These are phyloP conservation scores for Leistus spinibarbis DNA, from an alignment of 2,888 invertebrate genomes.

Conservation along the genomic window DNA sequence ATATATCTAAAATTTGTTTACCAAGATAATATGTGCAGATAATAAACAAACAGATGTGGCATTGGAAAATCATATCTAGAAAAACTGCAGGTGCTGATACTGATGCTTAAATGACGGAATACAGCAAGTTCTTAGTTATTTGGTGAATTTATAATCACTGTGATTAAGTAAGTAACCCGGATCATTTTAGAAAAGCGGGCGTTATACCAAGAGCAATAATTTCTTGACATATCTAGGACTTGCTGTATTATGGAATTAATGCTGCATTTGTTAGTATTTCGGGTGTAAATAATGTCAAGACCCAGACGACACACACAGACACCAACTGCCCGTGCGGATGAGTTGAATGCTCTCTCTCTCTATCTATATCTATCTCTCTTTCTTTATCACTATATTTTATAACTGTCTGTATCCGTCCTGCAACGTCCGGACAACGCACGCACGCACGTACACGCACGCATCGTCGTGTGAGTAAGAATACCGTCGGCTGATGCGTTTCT, in stretches of 20 bases:
- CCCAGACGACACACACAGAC: not conserved
- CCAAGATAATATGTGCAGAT: not conserved
- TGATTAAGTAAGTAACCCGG: no score
- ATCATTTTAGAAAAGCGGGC: no score
- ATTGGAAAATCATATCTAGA: not conserved
- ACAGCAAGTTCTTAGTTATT: not conserved
- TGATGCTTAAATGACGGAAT: not conserved
- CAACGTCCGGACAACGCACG: slow-evolving; percentile 7
- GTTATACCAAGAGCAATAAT: no score
- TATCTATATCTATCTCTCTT: not conserved
- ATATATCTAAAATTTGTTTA: no score
- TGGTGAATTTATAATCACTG: no score
- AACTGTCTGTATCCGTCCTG: not conserved
- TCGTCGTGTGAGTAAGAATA: slow-evolving; percentile 46
- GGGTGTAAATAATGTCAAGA: not conserved
- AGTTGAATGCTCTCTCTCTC: not conserved
- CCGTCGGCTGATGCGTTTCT: slow-evolving; percentile 55
- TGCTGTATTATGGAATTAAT: not conserved
- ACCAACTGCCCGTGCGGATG: not conserved
- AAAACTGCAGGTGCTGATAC: not conserved
- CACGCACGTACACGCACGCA: slow-evolving; percentile 59
- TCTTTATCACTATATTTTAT: not conserved
- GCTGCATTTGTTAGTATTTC: not conserved
- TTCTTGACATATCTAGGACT: not conserved
- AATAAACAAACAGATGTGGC: not conserved